These are phyloP conservation scores for Toxotes lorentzi DNA, from an alignment of 2,797 vertebrate species.

Conservation along the genomic window DNA sequence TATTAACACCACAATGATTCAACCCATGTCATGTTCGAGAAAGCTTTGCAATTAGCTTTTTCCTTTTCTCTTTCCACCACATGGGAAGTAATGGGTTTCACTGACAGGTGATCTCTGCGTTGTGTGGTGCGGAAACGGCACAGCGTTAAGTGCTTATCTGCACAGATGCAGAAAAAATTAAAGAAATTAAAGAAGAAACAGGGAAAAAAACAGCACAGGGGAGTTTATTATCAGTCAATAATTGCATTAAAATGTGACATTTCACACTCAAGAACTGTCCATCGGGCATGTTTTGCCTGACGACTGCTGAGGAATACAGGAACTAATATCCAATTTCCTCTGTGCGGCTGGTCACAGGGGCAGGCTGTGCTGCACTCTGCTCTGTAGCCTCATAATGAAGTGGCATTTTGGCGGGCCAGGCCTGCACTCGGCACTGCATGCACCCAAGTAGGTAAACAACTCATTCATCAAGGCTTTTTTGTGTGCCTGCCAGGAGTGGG, in stretches of 20 bases:
- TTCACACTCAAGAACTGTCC: constrained; percentile 24
- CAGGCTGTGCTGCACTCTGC: constrained; percentile 56
- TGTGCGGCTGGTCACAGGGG: constrained; percentile 49
- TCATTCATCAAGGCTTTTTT: constrained; percentile 77
- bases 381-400: constrained; percentile 76
- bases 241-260: constrained; percentile 31
- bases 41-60: background rate
- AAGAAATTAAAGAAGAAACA: background rate
- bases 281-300: constrained; percentile 33
- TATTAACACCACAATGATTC: constrained; percentile 30
- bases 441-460: constrained; percentile 77
- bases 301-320: constrained; percentile 41
- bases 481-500: constrained; percentile 72
- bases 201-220: background rate
- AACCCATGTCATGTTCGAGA: background rate
- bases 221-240: background rate
- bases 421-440: constrained; percentile 59
- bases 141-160: background rate
- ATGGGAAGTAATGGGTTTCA: background rate
- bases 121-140: background rate
- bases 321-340: constrained; percentile 60
- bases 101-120: constrained; percentile 17
- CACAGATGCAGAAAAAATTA: background rate
- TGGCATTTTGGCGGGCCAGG: constrained; percentile 74
- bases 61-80: background rate